Evolutionary conservation across 2,113 vertebrate species (phyloP), one percentile per base, ranked within the genome.

Genomic region (Oryzias javanicus): DNA sequence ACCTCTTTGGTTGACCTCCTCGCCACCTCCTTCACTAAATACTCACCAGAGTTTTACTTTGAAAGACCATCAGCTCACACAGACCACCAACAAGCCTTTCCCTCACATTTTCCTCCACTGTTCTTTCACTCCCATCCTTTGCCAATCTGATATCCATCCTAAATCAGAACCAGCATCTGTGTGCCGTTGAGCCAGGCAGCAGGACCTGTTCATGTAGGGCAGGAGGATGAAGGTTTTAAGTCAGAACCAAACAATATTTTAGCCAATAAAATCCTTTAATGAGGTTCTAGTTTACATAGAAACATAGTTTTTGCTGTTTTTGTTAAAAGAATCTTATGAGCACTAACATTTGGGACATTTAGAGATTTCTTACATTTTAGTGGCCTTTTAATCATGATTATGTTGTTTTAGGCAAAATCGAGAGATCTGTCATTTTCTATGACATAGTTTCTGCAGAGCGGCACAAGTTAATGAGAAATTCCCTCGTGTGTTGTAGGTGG

Each of bases 171-270:
- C 20, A 29, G 51, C 35, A 56, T 45, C 68, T 14, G 22, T 56
- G 46, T 67, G 72, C 50, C 72, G 75, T 79, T 80, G 60, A 74
- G 51, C 52, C 61, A 72, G 53, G 72, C 64, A 74, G 55, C 50
- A 44, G 64, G 18, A 45, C 50, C 25, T 27, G 45, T 44, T 71
- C 47, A 64, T 55, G 46, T 25, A 60, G 41, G 29, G 41, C 52
- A 64, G 67, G 54, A 59, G n/a, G 60, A 80, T 70, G 68, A 52
- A 81, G 42, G 69, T 54, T 42, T 76, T 67, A 68, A 35, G 8
- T 48, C 49, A 29, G 46, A 22, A 59, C 49, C 18, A 59, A 80
- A 85, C 64, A n/a, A 83, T 81, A 64, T 35, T 35, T 35, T 2
- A 12, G 35, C 8, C 10, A 35, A 35, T 35, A 35, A 35, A 35